phyloP scores from a whole-genome alignment of 2,797 vertebrate genomes.

The Takifugu ocellatus region DNA sequence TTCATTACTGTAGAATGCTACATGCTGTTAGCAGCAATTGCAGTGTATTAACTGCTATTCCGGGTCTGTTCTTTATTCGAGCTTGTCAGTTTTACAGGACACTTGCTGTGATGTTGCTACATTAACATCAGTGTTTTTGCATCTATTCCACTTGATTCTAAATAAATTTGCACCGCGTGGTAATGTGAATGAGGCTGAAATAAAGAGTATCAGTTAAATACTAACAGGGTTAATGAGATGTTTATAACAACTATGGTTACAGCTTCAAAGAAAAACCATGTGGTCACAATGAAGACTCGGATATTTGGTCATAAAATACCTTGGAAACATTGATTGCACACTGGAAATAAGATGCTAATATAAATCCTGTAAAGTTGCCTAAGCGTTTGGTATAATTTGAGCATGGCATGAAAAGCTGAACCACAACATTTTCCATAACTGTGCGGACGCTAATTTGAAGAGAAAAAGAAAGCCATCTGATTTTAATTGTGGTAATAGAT shows the following conservation, averaged over 20 bases:
- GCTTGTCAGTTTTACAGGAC: neutral
- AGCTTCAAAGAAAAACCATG: too few relatives aligned
- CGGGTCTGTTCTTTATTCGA: neutral
- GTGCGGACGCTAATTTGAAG: neutral
- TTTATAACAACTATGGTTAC: neutral
- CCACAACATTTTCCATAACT: neutral
- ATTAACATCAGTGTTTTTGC: neutral
- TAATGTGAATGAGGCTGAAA: too few relatives aligned
- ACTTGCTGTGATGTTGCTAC: neutral
- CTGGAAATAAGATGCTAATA: neutral
- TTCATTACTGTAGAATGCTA: conserved; percentile 11
- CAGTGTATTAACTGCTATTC: neutral
- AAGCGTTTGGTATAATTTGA: too few relatives aligned
- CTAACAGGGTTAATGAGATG: too few relatives aligned
- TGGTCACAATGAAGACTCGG: too few relatives aligned
- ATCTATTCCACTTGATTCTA: too few relatives aligned
- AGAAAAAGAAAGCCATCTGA: neutral
- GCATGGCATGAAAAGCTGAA: too few relatives aligned
- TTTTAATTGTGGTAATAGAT: neutral
- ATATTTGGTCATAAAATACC: too few relatives aligned
- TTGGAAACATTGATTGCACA: too few relatives aligned
- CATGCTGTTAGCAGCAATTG: conserved; percentile 14
- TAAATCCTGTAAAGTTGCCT: too few relatives aligned
- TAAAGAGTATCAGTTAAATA: too few relatives aligned
- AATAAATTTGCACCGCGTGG: too few relatives aligned